phyloP scores from a whole-genome alignment of 64 coral and sea anemone species.

The Pachyseris speciosa region DNA sequence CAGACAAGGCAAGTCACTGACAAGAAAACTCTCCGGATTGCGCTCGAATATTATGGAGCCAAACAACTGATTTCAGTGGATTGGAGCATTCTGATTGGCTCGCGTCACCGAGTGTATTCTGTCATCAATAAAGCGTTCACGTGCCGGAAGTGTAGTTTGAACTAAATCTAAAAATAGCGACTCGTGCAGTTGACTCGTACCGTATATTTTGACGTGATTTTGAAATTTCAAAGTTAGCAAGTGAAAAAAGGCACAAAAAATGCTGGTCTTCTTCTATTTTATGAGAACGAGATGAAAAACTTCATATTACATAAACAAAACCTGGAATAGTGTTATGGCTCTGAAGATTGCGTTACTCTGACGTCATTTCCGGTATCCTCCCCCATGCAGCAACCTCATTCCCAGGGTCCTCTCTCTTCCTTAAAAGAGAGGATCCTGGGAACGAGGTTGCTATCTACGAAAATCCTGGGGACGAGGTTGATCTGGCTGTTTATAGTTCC shows the following conservation, averaged over 20 bases:
- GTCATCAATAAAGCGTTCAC: slow-evolving; percentile 50
- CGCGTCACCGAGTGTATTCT: slow-evolving; percentile 22
- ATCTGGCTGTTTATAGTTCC: neutral
- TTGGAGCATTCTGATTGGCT: slow-evolving; percentile 5
- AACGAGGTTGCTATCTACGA: neutral
- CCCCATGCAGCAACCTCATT: too few species aligned
- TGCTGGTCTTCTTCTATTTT: neutral
- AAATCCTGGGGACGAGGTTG: neutral
- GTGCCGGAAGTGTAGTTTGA: slow-evolving; percentile 20
- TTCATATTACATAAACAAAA: neutral
- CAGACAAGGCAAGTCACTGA: neutral
- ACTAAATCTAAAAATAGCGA: slow-evolving; percentile 3
- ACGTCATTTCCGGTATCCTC: neutral
- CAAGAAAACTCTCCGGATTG: slow-evolving; percentile 3
- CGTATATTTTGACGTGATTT: neutral
- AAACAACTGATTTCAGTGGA: slow-evolving; percentile 9
- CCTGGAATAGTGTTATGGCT: neutral
- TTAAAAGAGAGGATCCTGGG: too few species aligned
- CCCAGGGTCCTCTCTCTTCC: too few species aligned
- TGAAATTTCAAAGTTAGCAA: neutral
- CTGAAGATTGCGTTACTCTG: neutral
- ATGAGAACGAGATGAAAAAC: neutral
- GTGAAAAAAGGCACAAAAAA: neutral
- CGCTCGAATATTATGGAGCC: slow-evolving; percentile 21
- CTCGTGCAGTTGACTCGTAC: neutral